Base-by-base conservation (phyloP, 2,888 invertebrate species). In the Eristalinus aeneus region DNA sequence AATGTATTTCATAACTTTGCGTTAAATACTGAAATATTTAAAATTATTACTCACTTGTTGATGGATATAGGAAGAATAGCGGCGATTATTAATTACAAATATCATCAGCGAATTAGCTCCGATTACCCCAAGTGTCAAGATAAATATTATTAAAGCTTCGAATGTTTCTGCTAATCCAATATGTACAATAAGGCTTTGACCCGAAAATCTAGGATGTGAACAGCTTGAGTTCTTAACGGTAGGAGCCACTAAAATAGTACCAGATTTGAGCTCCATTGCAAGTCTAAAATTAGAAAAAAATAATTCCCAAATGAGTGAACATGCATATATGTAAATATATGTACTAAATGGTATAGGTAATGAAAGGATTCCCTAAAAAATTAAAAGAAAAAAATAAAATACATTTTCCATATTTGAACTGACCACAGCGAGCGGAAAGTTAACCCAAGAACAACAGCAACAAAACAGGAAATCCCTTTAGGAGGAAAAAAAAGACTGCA, bases 31-130 rank as follows among this genome's bases (percentile, higher is more conserved):
- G n/a, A 27, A 27, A 27, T 27, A 27, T 27, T 27, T 27, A 5
- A 5, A 27, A 27, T 27, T 27, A 27, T 27, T 22, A 89, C 92
- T 92, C 92, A 97, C 97, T 96, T 97, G 97, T 89, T 97, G 96
- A 91, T 97, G 97, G 89, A 97, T 97, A 91, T 97, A 97, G 90
- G 96, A 96, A 90, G 96, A 95, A 92, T 97, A 97, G 87, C 96
- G 94, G 69, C 96, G 94, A 92, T 96, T 97, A 92, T 97, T 97
- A 90, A 97, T 95, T 65, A 97, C 97, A 89, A 96, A 95, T 88
- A 97, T 97, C 32, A 97, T 94, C 83, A 97, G 93, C 64, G 96
- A 93, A 91, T 97, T 97, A 58, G 97, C 96, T 36, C 95, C 95
- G 56, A 97, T 95, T 88, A 97, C 96, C 53, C 96, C 96, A 91